Conservation (phyloP, 2,888 invertebrate species). For the Andrena trimmerana region DNA sequence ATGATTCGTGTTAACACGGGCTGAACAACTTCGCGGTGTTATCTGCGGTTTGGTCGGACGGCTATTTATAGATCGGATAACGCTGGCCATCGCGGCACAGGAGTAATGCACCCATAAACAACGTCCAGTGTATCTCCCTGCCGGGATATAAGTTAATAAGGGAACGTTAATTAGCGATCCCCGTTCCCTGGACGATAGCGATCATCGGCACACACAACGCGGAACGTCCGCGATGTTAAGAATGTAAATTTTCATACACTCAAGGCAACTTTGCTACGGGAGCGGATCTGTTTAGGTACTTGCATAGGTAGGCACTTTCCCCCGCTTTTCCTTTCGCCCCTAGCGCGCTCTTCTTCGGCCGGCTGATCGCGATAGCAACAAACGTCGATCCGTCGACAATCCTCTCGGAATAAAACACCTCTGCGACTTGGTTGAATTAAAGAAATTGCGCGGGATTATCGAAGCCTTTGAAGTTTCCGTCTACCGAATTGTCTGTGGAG, state of each 20-base stretch:
- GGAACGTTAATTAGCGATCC: constrained; percentile 55
- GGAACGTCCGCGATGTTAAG: not conserved
- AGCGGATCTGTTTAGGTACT: too few species aligned
- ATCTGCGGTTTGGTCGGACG: constrained; percentile 17
- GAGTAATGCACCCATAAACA: constrained; percentile 61
- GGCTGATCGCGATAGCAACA: not conserved
- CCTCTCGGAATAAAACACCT: too few species aligned
- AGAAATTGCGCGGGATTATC: too few species aligned
- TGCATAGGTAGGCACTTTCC: too few species aligned
- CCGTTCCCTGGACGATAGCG: constrained; percentile 3
- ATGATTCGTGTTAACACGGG: constrained; percentile 4
- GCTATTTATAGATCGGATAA: constrained; percentile 43
- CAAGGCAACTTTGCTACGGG: too few species aligned
- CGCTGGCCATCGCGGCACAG: constrained; percentile 19
- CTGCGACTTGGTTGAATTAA: too few species aligned
- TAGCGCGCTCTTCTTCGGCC: not conserved
- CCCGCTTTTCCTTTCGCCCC: not conserved
- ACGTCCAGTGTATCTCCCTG: constrained; percentile 35
- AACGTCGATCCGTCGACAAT: not conserved
- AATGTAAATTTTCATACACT: too few species aligned
- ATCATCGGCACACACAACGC: constrained; percentile 24
- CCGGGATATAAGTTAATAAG: constrained; percentile 35
- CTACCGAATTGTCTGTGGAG: too few species aligned
- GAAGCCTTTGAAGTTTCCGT: too few species aligned
- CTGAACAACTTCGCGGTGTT: constrained; percentile 28